phyloP scores from a whole-genome alignment of 2,797 vertebrate species.

The Hephaestus fuliginosus region DNA sequence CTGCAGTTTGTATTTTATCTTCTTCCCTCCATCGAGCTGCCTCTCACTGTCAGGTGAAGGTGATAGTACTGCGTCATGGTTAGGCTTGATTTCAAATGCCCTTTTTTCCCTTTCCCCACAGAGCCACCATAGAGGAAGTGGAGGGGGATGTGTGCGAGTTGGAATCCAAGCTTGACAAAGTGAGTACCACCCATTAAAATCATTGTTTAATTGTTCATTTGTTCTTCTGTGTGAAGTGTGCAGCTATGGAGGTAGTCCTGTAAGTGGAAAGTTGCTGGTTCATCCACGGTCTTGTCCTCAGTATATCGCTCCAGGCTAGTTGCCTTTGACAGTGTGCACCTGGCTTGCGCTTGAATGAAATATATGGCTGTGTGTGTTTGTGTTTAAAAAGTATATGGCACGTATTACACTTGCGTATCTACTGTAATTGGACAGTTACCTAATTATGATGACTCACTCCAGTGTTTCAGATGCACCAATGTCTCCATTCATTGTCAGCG shows the following conservation, averaged over 20 bases:
- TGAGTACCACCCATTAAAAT: constrained; percentile 85
- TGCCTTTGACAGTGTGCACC: neutral
- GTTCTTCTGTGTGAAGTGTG: constrained; percentile 43
- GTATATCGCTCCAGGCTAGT: constrained; percentile 6
- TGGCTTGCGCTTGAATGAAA: constrained; percentile 12
- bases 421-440: neutral
- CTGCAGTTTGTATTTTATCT: constrained; percentile 5
- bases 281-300: constrained; percentile 15
- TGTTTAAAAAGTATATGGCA: neutral
- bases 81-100: constrained; percentile 34
- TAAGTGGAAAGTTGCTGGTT: constrained; percentile 40
- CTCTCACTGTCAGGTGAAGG: neutral
- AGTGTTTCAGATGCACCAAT: neutral
- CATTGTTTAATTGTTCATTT: constrained; percentile 69
- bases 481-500: neutral
- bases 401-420: neutral
- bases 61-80: constrained; percentile 9
- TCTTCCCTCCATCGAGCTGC: neutral
- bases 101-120: constrained; percentile 71
- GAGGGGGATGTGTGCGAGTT: constrained; percentile 97
- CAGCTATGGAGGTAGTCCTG: constrained; percentile 27
- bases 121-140: constrained; percentile 97
- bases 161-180: constrained; percentile 98
- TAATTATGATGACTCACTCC: neutral
- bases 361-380: neutral